Percentiles rank a stretch among this genome's conserved stretches.
These are phyloP conservation scores for Caenorhabditis sp. DNA, from an alignment of 2,888 invertebrate genomes.

Conservation along the genomic window DNA sequence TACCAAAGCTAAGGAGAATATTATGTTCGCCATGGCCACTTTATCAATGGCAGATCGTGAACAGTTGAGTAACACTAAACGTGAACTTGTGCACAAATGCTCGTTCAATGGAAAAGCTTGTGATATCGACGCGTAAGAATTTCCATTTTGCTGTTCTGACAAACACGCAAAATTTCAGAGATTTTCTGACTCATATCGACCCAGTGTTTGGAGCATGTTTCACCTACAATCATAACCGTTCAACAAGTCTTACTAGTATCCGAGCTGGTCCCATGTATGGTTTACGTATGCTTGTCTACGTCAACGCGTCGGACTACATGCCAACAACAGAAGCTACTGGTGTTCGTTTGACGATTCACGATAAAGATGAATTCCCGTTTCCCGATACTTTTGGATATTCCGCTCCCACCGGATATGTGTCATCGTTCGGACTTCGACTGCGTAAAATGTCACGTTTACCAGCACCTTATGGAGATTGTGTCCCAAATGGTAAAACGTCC, in stretches of 20 bases:
- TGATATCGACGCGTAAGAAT: conserved; percentile 66
- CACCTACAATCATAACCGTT: conserved; percentile 65
- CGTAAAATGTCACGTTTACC: conserved; percentile 61
- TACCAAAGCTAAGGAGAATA: conserved; percentile 70
- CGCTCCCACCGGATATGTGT: conserved; percentile 66
- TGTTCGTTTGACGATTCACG: conserved; percentile 67
- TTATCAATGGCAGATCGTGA: conserved; percentile 60
- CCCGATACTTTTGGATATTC: conserved; percentile 66
- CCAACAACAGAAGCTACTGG: conserved; percentile 68
- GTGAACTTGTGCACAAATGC: conserved; percentile 69
- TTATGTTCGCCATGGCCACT: conserved; percentile 68
- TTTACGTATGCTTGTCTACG: conserved; percentile 65
- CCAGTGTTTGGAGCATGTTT: conserved; percentile 66
- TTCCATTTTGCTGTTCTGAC: neutral
- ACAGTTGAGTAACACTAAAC: conserved; percentile 63
- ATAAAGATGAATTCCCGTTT: conserved; percentile 68
- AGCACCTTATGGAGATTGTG: conserved; percentile 68
- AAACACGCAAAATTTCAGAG: conserved; percentile 40
- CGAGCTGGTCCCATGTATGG: conserved; percentile 70
- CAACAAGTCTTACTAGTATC: conserved; percentile 56
- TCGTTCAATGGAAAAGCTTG: conserved; percentile 69
- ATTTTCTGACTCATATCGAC: conserved; percentile 63
- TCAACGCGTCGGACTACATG: conserved; percentile 67
- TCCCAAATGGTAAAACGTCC: conserved; percentile 59
- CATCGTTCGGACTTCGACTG: conserved; percentile 64